phyloP scores from a whole-genome alignment of 2,888 invertebrate species.

The Mythimna loreyi region DNA sequence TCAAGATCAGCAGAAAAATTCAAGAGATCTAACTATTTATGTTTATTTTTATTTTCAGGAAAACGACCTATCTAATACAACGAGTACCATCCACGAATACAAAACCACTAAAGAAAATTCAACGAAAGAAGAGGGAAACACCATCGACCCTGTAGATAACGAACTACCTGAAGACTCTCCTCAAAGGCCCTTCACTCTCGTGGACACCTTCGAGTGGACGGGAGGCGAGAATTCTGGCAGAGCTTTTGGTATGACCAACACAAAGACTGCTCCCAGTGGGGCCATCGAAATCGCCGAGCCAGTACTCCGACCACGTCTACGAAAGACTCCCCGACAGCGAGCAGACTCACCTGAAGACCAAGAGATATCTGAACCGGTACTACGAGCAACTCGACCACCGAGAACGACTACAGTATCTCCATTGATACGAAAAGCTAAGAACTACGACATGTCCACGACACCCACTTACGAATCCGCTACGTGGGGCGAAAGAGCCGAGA shows the following conservation, averaged over 20 bases:
- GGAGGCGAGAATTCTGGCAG: constrained; percentile 90
- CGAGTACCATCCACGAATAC: constrained; percentile 70
- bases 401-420: constrained; percentile 76
- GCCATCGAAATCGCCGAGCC: constrained; percentile 94
- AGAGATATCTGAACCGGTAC: constrained; percentile 93
- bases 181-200: constrained; percentile 80
- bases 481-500: constrained; percentile 79
- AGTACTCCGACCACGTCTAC: constrained; percentile 92
- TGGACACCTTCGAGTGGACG: constrained; percentile 89
- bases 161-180: constrained; percentile 84
- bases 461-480: constrained; percentile 80
- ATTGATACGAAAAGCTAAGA: constrained; percentile 80
- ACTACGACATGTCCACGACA: constrained; percentile 85
- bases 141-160: constrained; percentile 82
- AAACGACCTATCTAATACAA: constrained; percentile 68
- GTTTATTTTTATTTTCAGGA: constrained; percentile 67
- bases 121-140: constrained; percentile 71
- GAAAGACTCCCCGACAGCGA: constrained; percentile 89
- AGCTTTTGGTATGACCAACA: constrained; percentile 91
- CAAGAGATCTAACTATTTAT: constrained; percentile 3
- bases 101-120: constrained; percentile 71
- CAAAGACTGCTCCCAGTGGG: constrained; percentile 84
- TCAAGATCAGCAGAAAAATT: neutral
- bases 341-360: constrained; percentile 87
- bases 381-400: constrained; percentile 87